Conservation (phyloP, 1,140 invertebrate genomes). For the Diabrotica undecimpunctata region DNA sequence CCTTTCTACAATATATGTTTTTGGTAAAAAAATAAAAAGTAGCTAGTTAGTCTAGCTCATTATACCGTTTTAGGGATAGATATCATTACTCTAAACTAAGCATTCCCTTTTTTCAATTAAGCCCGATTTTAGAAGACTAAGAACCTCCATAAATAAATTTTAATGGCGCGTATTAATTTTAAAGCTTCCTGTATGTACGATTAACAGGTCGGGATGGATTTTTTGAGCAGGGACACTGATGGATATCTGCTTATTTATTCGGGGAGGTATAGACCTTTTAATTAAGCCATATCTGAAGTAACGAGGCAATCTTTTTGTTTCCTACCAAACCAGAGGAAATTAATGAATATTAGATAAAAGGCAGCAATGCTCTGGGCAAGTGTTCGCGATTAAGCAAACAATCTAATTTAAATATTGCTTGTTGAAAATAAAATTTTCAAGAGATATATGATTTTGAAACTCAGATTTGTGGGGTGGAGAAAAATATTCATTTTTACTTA, state of each 20-base stretch:
- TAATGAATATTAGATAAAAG: conserved; percentile 3
- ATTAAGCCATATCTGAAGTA: conserved; percentile 2
- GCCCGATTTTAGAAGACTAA: neutral
- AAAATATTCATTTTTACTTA: too few species aligned
- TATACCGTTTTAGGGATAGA: neutral
- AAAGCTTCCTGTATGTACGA: conserved; percentile 2
- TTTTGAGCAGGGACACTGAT: conserved; percentile 1
- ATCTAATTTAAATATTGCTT: neutral
- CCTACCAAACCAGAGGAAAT: neutral
- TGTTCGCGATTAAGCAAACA: neutral
- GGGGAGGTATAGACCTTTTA: neutral
- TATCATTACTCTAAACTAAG: neutral
- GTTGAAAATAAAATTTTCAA: neutral
- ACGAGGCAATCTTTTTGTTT: conserved; percentile 2
- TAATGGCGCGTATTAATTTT: conserved; percentile 2
- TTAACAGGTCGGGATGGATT: conserved; percentile 1
- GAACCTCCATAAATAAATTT: conserved; percentile 3
- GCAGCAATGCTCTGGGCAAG: neutral
- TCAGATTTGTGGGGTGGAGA: too few species aligned
- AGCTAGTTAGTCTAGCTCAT: neutral
- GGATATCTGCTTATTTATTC: conserved; percentile 2
- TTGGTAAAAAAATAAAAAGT: too few species aligned
- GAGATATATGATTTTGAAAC: neutral
- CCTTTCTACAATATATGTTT: too few species aligned
- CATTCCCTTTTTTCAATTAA: conserved; percentile 1